Evolutionary conservation across 2,888 invertebrate species (phyloP), one percentile per base, ranked within the genome.

Genomic region (Siphonodentalium dalli): DNA sequence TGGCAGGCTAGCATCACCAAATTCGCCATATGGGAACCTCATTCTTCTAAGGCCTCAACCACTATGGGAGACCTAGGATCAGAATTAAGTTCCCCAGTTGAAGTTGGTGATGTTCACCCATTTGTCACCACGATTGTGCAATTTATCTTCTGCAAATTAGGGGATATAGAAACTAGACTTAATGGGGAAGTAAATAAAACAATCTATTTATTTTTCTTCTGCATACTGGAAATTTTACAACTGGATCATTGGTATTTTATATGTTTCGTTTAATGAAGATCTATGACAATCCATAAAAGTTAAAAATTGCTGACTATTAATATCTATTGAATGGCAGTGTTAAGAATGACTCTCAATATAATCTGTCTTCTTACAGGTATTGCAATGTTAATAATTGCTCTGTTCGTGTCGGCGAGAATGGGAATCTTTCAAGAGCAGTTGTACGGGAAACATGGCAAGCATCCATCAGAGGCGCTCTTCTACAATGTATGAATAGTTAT

Each of bases 321-420:
- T n/a, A n/a, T n/a, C n/a, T n/a, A n/a, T n/a, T n/a, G n/a, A n/a
- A n/a, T n/a, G n/a, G n/a, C n/a, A n/a, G n/a, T n/a, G n/a, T n/a
- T n/a, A n/a, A n/a, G n/a, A n/a, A n/a, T n/a, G n/a, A n/a, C n/a
- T n/a, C n/a, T n/a, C n/a, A n/a, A 33, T n/a, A n/a, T n/a, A n/a
- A n/a, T n/a, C n/a, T n/a, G 33, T 24, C 46, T 42, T 38, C 24
- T 58, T 57, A 2, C 70, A 73, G 86, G 96, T 3, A 92, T 97
- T 44, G 82, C 85, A 0, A 87, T 98, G 63, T 83, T 99, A 37
- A 91, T 92, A 0, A 86, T 91, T 51, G 95, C 96, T 0, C 83
- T 99, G 46, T 89, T 98, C 42, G 60, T 96, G 52, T 96, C 97
- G 0, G 95, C 98, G 0, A 86, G 92, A 68, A 93, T 97, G 93